Evolutionary conservation across 2,888 invertebrate species (phyloP).

Genomic region (Parasteatoda lunata): DNA sequence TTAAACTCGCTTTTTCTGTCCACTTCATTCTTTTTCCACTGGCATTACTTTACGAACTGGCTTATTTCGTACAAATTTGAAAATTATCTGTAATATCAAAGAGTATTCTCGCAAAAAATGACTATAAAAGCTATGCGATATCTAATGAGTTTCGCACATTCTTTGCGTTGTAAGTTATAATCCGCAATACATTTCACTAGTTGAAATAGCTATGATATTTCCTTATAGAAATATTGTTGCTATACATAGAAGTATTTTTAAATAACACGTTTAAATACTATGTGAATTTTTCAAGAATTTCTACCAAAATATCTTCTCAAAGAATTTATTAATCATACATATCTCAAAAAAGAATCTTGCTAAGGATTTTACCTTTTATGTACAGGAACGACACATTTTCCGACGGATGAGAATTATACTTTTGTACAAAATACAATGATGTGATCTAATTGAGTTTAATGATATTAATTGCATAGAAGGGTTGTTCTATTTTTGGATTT

Average conservation of each 20-base stretch:
- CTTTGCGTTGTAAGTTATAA: background rate
- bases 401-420: background rate
- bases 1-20: too few species aligned
- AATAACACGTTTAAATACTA: background rate
- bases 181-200: slow-evolving; percentile 20
- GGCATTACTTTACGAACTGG: background rate
- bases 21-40: too few species aligned
- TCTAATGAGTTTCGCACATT: slow-evolving; percentile 22
- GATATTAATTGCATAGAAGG: too few species aligned
- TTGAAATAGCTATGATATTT: slow-evolving; percentile 13
- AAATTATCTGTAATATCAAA: slow-evolving; percentile 21
- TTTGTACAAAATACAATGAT: background rate
- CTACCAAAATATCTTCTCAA: background rate
- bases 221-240: background rate
- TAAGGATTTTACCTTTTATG: background rate
- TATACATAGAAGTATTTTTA: background rate
- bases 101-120: slow-evolving; percentile 14
- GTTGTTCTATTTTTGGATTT: too few species aligned
- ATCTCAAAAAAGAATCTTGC: background rate
- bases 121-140: slow-evolving; percentile 28
- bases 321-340: background rate
- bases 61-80: slow-evolving; percentile 10
- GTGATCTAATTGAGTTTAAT: too few species aligned
- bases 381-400: background rate
- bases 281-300: background rate